Conservation (phyloP, 2,888 invertebrate species). For the Aelia acuminata region DNA sequence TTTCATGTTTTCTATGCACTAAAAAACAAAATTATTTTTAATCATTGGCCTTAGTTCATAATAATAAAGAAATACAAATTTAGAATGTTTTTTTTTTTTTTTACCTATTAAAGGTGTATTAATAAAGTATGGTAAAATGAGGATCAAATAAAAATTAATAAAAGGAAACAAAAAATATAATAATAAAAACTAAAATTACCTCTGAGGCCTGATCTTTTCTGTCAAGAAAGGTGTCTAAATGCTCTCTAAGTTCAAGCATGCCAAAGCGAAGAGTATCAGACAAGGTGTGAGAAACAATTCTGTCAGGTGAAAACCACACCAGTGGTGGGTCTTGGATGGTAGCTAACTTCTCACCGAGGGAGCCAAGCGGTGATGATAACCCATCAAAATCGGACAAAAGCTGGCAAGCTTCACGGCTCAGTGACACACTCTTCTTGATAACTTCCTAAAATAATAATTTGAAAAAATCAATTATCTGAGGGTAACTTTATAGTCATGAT, state of each 20-base stretch:
- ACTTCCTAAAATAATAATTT: conserved; percentile 77
- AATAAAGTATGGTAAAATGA: not conserved
- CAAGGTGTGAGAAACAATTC: conserved; percentile 79
- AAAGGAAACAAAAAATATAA: conserved; percentile 11
- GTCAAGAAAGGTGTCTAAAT: conserved; percentile 94
- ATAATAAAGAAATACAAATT: not conserved
- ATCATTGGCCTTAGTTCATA: not conserved
- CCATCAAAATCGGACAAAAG: conserved; percentile 72
- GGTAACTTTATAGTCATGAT: not conserved
- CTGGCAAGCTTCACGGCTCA: conserved; percentile 82
- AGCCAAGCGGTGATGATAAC: conserved; percentile 71
- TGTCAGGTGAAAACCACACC: conserved; percentile 85
- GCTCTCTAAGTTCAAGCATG: conserved; percentile 93
- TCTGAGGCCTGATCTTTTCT: conserved; percentile 89
- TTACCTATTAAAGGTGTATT: not conserved
- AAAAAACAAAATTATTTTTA: conserved; percentile 66
- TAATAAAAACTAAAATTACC: conserved; percentile 72
- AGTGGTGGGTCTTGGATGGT: conserved; percentile 84
- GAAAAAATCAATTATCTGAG: not conserved
- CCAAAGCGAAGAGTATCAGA: conserved; percentile 89
- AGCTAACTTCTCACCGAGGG: conserved; percentile 74
- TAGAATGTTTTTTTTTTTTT: not conserved
- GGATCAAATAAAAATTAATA: not conserved
- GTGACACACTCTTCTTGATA: conserved; percentile 80
- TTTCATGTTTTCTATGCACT: conserved; percentile 88